phyloP scores from a whole-genome alignment of 2,888 invertebrate genomes.

The Adineta ricciae region DNA sequence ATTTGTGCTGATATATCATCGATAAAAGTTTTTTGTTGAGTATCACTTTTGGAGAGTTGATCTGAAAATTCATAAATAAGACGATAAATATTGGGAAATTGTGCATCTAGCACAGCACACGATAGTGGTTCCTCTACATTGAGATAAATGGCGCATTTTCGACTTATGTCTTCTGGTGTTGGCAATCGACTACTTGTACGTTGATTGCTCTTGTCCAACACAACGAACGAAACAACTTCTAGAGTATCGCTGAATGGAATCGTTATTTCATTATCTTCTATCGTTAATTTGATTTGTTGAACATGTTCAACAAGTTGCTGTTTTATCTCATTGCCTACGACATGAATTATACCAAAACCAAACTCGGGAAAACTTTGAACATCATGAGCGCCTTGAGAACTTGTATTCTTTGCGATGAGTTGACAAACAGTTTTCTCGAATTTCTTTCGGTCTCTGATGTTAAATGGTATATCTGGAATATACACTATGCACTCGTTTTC shows the following conservation, averaged over 20 bases:
- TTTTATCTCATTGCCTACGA: no score
- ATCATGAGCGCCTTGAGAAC: no score
- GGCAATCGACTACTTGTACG: background rate
- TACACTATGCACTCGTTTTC: no score
- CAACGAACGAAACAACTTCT: background rate
- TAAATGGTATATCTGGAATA: no score
- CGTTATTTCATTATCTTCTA: background rate
- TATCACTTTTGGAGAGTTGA: background rate
- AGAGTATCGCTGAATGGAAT: background rate
- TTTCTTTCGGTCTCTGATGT: no score
- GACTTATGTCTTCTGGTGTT: background rate
- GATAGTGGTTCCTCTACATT: background rate
- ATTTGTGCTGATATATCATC: background rate
- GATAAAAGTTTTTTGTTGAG: background rate
- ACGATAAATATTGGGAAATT: background rate
- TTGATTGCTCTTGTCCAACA: background rate
- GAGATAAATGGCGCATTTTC: fast-evolving
- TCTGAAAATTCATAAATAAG: background rate
- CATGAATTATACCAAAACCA: no score
- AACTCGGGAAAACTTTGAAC: no score
- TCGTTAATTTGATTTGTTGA: no score
- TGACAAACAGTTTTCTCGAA: no score
- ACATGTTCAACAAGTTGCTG: no score
- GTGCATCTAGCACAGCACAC: background rate
- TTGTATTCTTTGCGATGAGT: no score